Conservation (phyloP, 1,140 invertebrate species). For the Drosophila saltans region DNA sequence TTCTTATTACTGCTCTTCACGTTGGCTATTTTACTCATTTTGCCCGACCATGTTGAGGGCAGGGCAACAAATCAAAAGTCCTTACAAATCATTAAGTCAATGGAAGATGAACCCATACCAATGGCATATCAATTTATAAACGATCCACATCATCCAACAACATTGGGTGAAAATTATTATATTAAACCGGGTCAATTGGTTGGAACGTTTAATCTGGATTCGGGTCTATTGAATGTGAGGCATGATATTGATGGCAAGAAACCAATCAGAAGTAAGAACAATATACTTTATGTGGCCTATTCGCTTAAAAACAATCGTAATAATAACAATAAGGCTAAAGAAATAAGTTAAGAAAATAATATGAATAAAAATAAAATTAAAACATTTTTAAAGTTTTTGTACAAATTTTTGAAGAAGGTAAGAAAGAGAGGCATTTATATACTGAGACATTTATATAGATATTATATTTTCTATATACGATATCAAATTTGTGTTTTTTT, state of each 20-base stretch:
- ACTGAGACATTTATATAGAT: too few species aligned
- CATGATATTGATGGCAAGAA: slow-evolving; percentile 34
- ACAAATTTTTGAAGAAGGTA: too few species aligned
- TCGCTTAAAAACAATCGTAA: slow-evolving; percentile 1
- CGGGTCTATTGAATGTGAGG: slow-evolving; percentile 43
- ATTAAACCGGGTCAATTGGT: slow-evolving; percentile 67
- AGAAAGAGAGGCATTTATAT: too few species aligned
- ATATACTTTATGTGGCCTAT: slow-evolving; percentile 66
- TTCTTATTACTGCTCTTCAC: slow-evolving; percentile 7
- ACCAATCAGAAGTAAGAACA: slow-evolving; percentile 59
- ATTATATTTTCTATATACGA: too few species aligned
- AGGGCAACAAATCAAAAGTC: slow-evolving; percentile 9
- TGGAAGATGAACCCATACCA: slow-evolving; percentile 27
- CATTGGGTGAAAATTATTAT: slow-evolving; percentile 63
- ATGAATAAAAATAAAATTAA: too few species aligned
- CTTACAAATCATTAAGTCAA: slow-evolving; percentile 36
- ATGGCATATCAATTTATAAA: slow-evolving; percentile 57
- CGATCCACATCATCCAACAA: slow-evolving; percentile 52
- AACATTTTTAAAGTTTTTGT: too few species aligned
- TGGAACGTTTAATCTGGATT: slow-evolving; percentile 52
- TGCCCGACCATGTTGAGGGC: background rate
- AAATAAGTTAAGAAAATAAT: background rate
- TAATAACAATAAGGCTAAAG: background rate
- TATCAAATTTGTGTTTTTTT: too few species aligned
- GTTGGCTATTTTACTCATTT: slow-evolving; percentile 6